These are phyloP conservation scores for Drosophila lacertosa DNA, from an alignment of 1,140 invertebrate species.

Conservation along the genomic window DNA sequence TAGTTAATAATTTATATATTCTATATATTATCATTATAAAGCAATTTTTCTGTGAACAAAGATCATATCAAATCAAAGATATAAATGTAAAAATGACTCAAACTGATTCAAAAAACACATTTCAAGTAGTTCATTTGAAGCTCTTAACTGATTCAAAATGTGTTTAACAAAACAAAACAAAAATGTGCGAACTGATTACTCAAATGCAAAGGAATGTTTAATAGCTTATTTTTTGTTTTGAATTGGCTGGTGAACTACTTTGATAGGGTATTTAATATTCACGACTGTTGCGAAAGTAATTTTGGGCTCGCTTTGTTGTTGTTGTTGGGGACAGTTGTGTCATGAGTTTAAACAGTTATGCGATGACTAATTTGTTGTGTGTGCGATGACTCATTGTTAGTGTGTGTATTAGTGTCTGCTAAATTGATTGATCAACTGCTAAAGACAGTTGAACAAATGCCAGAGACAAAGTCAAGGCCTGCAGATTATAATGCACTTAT, in stretches of 20 bases:
- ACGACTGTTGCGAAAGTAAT: constrained; percentile 2
- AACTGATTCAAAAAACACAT: too few species aligned
- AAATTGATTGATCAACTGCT: constrained; percentile 54
- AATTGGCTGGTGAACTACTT: not conserved
- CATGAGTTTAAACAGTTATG: constrained; percentile 25
- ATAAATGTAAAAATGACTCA: too few species aligned
- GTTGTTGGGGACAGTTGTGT: constrained; percentile 34
- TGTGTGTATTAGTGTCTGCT: constrained; percentile 29
- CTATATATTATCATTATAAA: too few species aligned
- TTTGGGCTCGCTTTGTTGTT: constrained; percentile 10
- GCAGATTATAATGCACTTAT: constrained; percentile 34
- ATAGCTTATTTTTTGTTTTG: too few species aligned
- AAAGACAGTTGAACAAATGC: constrained; percentile 34
- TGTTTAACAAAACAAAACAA: too few species aligned
- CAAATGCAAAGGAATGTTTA: not conserved
- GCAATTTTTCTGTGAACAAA: too few species aligned
- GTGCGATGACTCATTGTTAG: constrained; percentile 49
- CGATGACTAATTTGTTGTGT: constrained; percentile 69
- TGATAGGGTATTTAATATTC: constrained; percentile 14
- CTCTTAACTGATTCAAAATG: too few species aligned
- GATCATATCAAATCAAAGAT: too few species aligned
- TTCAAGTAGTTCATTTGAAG: too few species aligned
- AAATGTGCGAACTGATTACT: too few species aligned
- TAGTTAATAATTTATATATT: not conserved
- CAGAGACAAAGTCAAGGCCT: constrained; percentile 43